A percentile compares a stretch with the other conserved stretches of the same genome.
phyloP scores from a whole-genome alignment of 1,140 invertebrate genomes.

The Asbolus verrucosus region DNA sequence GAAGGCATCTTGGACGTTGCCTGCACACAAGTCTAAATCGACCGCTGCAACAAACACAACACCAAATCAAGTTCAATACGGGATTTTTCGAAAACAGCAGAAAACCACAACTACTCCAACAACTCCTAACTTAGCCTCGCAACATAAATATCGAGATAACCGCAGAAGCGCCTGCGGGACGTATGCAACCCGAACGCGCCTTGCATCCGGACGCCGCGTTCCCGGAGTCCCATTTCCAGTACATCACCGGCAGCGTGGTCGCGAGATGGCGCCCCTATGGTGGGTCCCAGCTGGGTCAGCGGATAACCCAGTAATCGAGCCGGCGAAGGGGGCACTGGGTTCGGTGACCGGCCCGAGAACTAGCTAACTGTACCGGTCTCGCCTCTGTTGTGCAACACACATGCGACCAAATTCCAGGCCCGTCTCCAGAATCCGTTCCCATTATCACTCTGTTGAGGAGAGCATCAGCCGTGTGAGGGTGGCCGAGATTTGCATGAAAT shows the following conservation, averaged over 20 bases:
- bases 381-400: slow-evolving; percentile 23
- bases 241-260: too few relatives aligned
- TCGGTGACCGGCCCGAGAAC: slow-evolving; percentile 37
- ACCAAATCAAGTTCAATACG: slow-evolving; percentile 1
- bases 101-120: too few relatives aligned
- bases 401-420: slow-evolving; percentile 13
- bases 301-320: slow-evolving; percentile 20
- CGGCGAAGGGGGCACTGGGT: slow-evolving; percentile 29
- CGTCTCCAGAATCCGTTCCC: too few relatives aligned
- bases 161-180: not conserved
- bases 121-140: not conserved
- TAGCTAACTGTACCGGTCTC: slow-evolving; percentile 40
- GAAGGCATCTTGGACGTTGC: slow-evolving; percentile 96
- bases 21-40: slow-evolving; percentile 79
- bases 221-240: too few relatives aligned
- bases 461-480: too few relatives aligned
- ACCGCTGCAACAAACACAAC: slow-evolving; percentile 76
- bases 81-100: slow-evolving; percentile 1
- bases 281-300: not conserved
- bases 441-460: too few relatives aligned
- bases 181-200: slow-evolving; percentile 3
- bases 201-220: not conserved
- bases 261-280: not conserved
- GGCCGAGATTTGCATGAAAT: too few relatives aligned
- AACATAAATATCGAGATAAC: too few relatives aligned